These are phyloP conservation scores for Silurus asotus DNA, from an alignment of 2,113 vertebrate genomes.

Conservation along the genomic window DNA sequence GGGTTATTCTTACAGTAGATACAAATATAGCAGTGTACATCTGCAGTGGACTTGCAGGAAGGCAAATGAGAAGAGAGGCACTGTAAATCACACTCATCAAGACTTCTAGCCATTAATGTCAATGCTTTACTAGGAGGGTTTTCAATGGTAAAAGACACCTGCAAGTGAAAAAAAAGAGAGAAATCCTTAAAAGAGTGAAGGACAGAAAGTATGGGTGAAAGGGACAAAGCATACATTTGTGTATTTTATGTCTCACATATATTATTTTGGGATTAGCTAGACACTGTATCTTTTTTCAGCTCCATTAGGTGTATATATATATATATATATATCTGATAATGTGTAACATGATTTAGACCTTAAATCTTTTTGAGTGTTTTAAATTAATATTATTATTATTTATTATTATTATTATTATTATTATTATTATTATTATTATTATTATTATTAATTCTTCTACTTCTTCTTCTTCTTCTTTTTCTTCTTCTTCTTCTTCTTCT, in stretches of 20 bases:
- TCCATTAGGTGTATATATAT: slow-evolving; percentile 55
- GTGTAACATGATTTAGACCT: neutral
- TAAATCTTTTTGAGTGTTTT: neutral
- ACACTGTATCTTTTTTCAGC: slow-evolving; percentile 69
- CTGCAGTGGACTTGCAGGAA: slow-evolving; percentile 57
- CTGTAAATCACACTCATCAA: slow-evolving; percentile 64
- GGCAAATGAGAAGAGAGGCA: slow-evolving; percentile 54
- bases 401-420: too few relatives aligned
- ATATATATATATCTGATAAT: slow-evolving; percentile 28
- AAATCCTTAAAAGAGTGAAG: neutral
- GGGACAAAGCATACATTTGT: slow-evolving; percentile 16
- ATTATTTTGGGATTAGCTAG: slow-evolving; percentile 61
- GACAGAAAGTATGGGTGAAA: neutral
- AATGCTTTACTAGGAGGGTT: slow-evolving; percentile 50
- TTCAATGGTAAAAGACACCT: slow-evolving; percentile 35
- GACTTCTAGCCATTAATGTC: slow-evolving; percentile 46
- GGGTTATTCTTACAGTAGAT: slow-evolving; percentile 56
- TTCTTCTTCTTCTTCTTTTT: too few relatives aligned
- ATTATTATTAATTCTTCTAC: too few relatives aligned
- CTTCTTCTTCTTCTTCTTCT: too few relatives aligned
- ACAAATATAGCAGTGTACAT: slow-evolving; percentile 72
- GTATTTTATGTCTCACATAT: slow-evolving; percentile 66
- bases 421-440: too few relatives aligned
- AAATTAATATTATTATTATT: too few relatives aligned
- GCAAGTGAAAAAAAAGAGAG: neutral